Evolutionary conservation across 2,797 vertebrate genomes (phyloP).

Genomic region (Erethizon dorsatum): DNA sequence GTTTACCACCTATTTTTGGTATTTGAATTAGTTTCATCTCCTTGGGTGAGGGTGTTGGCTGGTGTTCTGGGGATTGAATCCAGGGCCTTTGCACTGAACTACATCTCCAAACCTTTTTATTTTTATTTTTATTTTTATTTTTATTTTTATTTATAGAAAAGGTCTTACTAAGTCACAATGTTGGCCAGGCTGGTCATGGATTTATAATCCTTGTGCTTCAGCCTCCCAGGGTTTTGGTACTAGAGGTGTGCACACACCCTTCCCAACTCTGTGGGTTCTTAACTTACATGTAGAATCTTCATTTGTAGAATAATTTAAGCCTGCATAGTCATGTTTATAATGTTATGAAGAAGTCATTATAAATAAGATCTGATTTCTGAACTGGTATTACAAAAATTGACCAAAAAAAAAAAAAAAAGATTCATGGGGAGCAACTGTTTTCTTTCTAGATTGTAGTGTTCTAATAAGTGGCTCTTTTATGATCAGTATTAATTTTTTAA

Average conservation of each 20-base stretch:
- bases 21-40: not conserved
- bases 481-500: constrained; percentile 45
- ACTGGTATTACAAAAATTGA: not conserved
- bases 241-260: not conserved
- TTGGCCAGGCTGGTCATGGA: not conserved
- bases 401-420: not conserved
- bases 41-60: not conserved
- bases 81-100: not conserved
- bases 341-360: not conserved
- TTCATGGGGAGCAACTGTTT: not conserved
- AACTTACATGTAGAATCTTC: not conserved
- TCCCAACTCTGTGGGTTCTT: not conserved
- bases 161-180: not conserved
- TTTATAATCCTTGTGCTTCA: not conserved
- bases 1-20: not conserved
- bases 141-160: not conserved
- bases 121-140: not conserved
- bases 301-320: not conserved
- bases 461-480: not conserved
- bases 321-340: not conserved
- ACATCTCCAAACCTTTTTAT: not conserved
- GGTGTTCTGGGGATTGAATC: not conserved
- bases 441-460: not conserved
- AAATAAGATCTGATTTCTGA: constrained; percentile 16
- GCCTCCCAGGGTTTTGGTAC: not conserved